phyloP scores from a whole-genome alignment of 2,113 vertebrate species.

The Ptychochromis oligacanthus region DNA sequence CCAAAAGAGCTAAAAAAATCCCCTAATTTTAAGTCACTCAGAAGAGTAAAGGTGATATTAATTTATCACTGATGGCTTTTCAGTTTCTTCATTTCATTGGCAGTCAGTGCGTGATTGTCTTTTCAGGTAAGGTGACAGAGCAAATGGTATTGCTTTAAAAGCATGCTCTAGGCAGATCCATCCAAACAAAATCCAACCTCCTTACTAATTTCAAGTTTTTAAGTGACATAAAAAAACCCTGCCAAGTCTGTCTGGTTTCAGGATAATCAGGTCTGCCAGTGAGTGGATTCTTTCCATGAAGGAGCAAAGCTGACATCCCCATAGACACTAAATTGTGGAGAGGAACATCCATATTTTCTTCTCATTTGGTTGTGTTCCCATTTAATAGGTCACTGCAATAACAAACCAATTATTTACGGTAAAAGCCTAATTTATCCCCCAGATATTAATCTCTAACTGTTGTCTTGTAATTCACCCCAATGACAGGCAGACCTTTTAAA shows the following conservation, averaged over 20 bases:
- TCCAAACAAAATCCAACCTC: constrained; percentile 7
- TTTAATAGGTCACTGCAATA: constrained; percentile 42
- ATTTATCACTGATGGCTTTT: constrained; percentile 1
- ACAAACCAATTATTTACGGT: constrained; percentile 55
- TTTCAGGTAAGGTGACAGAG: not conserved
- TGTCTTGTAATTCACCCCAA: constrained; percentile 65
- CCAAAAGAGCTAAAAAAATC: not conserved
- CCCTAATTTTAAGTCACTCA: not conserved
- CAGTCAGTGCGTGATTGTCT: not conserved
- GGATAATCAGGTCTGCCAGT: constrained; percentile 46
- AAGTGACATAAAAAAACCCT: constrained; percentile 19
- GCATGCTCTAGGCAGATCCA: not conserved
- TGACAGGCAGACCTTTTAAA: constrained; percentile 85
- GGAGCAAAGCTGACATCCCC: constrained; percentile 25
- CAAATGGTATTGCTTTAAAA: constrained; percentile 2
- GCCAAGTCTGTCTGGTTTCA: constrained; percentile 37
- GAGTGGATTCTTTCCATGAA: constrained; percentile 59
- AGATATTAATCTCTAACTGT: constrained; percentile 71
- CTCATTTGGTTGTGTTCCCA: constrained; percentile 43
- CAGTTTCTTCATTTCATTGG: not conserved
- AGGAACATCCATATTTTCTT: constrained; percentile 48
- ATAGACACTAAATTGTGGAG: constrained; percentile 25
- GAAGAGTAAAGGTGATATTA: not conserved
- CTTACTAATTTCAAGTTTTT: constrained; percentile 23
- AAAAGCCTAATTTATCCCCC: constrained; percentile 63